Evolutionary conservation across 2,113 vertebrate species (phyloP), one percentile per base, ranked within the genome.

Genomic region (Leptobrachium leishanense): DNA sequence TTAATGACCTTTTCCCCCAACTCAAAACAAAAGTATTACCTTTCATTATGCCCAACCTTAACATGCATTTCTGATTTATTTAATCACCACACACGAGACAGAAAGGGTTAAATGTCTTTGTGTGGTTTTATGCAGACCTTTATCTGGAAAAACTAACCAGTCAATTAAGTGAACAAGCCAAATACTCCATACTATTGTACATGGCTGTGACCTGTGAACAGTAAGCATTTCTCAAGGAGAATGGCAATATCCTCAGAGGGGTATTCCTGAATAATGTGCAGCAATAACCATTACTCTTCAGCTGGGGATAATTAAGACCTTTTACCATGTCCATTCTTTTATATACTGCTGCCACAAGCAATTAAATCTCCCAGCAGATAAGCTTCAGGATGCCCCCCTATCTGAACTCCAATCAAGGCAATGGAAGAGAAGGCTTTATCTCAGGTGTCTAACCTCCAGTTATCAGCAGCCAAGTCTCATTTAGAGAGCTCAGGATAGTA

Each of bases 381-480:
- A 68, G 0, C 57, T 77, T 67, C 71, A 78, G 73, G 76, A 62
- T 70, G 72, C 76, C 11, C 72, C 20, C 2, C 59, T 85, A 84
- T 85, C 87, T 81, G 42, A 54, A 74, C 41, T 53, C 74, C 40
- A 79, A 83, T 74, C 54, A 6, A 82, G 76, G 73, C 1, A 1
- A 1, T 13, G 76, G 69, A 65, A 65, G 63, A 83, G 84, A 79
- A 79, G 40, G 80, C 72, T 82, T 87, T 87, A 85, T 85, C 82
- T 84, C 81, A 78, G 85, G 85, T 85, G 84, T 82, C 75, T 88
- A 85, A 85, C 84, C 85, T 82, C 85, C 81, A 72, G 70, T 86
- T 88, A 84, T 85, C 84, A 84, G 85, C 76, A 82, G 64, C 75
- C 85, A 78, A 77, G 81, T 20, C 84, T 87, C 84, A 83, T 84